Base-by-base conservation (phyloP, 1,140 invertebrate genomes). In the Papilio dardanus region DNA sequence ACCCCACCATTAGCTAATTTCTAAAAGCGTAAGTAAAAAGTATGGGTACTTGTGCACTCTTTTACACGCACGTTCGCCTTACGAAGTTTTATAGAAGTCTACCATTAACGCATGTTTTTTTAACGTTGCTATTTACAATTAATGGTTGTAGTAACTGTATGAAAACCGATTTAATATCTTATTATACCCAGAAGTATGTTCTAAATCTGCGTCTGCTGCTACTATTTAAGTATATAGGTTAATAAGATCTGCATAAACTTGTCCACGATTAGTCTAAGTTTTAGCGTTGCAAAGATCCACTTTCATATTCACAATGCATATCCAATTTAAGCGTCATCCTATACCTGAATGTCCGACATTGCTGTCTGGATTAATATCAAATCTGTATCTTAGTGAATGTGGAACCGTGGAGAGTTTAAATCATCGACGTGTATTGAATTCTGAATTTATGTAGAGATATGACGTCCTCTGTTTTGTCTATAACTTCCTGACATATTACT, bases 1-100 rank as follows among this genome's bases (percentile, higher is more conserved):
- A 88, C 88, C 88, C 87, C 76, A 75, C 78, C 81, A 79, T 81
- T 84, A 76, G 37, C 7, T 69, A 69, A 69, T 69, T 69, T 42
- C 67, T 40, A 69, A 69, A 35, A 69, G 35, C 19, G 35, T 69
- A 42, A 69, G 31, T 69, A 28, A 37, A 67, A 35, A 69, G 35
- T 40, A 35, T 69, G 65, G 65, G 65, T 35, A 66, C 65, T 35
- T 42, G 10, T 24, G 67, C 67, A 69, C 67, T 37, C 35, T 69
- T 69, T 69, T 69, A 37, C 67, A 69, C 67, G 67, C 67, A 69
- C 33, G 35, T 69, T 69, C 67, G 24, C 67, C 35, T 35, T 40
- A 40, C 19, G 19, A 40, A 40, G 67, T 69, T 24, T 40, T 24
- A 28, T 69, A 37, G 33, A 69, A 69, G 21, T 69, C 31, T 68